A percentile compares a stretch with the other conserved stretches of the same genome.
Evolutionary conservation across 2,113 vertebrate species (phyloP).

Genomic region (Sclerurus mexicanus): DNA sequence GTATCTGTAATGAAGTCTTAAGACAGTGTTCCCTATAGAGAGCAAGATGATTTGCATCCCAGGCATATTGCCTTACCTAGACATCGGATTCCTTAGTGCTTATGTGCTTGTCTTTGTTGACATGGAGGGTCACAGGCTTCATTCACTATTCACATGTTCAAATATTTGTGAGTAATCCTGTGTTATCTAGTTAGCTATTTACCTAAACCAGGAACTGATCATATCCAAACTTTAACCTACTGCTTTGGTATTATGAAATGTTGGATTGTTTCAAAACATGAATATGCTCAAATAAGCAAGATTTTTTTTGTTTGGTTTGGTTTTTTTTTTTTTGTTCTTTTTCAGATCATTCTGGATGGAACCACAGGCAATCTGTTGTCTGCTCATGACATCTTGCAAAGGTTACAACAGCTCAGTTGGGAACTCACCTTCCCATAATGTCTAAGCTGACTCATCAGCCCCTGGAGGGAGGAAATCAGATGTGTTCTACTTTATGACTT

Average conservation of each 20-base stretch:
- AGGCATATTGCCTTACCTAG: not conserved
- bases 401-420: not conserved
- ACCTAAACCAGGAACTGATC: slow-evolving; percentile 31
- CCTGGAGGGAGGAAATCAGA: slow-evolving; percentile 12
- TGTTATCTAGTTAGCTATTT: slow-evolving; percentile 54
- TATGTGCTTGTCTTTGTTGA: slow-evolving; percentile 16
- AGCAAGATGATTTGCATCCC: not conserved
- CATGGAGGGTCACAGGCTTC: not conserved
- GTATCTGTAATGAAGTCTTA: not conserved
- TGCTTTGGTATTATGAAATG: slow-evolving; percentile 46
- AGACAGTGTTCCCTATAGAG: not conserved
- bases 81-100: not conserved
- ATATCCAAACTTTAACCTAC: slow-evolving; percentile 49
- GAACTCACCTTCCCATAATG: not conserved
- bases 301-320: no score
- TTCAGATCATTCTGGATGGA: slow-evolving; percentile 75
- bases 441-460: not conserved
- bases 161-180: slow-evolving; percentile 52
- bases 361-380: slow-evolving; percentile 35
- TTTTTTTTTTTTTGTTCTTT: not conserved
- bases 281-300: slow-evolving; percentile 27
- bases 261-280: slow-evolving; percentile 2
- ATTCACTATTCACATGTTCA: slow-evolving; percentile 53
- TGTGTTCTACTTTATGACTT: not conserved
- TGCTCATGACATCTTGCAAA: slow-evolving; percentile 62